Base-by-base conservation (phyloP, 2,888 invertebrate species). In the Hirtodrosophila cameraria region DNA sequence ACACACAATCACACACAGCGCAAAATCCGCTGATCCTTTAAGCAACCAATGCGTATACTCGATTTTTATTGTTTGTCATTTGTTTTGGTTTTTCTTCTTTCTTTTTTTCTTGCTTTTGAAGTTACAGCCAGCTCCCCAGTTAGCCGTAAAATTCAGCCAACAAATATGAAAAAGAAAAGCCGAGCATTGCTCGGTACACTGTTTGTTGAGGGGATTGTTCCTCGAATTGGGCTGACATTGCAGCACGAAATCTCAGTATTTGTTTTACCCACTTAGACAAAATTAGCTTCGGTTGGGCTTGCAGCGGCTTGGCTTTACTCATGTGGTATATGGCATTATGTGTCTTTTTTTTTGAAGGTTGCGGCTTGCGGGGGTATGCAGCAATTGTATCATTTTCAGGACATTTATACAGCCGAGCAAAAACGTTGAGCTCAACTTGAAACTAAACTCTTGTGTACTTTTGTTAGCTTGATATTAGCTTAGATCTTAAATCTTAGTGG, bases 31-130 rank as follows among this genome's bases (percentile, higher is more conserved):
- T 81, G 85, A 79, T 78, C 78, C 79, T 62, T 74, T 79, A 73
- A 86, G 80, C 58, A 79, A 75, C 67, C 83, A 83, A 65, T 76
- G 66, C 82, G 82, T 74, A 86, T 70, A 67, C 76, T 86, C 76
- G 79, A 86, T 86, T 81, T 81, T 81, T 81, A 81, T 83, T 65
- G 83, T 79, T 86, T 73, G 84, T 75, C 86, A 75, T 86, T 83
- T 66, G 71, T 57, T 57, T 75, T 45, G 62, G 38, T 38, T 46
- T 48, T 36, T 54, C 18, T 27, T 28, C 54, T 18, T 18, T 6
- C 13, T 25, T 5, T 41, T 45, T 55, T 39, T 25, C 25, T 7
- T 16, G 50, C 36, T 36, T 45, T 53, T 58, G 31, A 48, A 45
- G 28, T 58, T 43, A 54, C 62, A 45, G 16, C 25, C 25, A 15